Base-by-base conservation (phyloP, 2,888 invertebrate genomes). In the Rhagophthalmus giganteus region DNA sequence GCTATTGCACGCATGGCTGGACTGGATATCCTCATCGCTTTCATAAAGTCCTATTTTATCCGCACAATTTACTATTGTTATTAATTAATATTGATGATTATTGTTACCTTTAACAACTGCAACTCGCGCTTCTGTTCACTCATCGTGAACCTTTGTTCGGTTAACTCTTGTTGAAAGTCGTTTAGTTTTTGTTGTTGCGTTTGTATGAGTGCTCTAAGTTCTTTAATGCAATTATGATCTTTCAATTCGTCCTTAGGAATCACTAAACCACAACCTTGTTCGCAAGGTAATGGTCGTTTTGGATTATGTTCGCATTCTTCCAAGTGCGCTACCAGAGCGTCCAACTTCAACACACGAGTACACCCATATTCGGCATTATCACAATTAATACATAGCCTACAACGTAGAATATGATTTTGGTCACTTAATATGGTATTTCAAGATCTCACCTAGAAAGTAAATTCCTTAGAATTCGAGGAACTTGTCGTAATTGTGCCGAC, bases 291-390 rank as follows among this genome's bases (percentile, higher is more conserved):
- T 9, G 94, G 94, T 67, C 94, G 82, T 75, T 95, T 95, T 0
- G 96, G 96, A 76, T 97, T 97, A 72, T 85, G 89, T 76, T 89
- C 89, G 78, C 97, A 97, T 75, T 95, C 95, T 70, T 87, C 86
- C 63, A 94, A 76, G 76, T 97, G 96, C 12, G 86, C 79, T n/a
- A 84, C 78, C 59, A 96, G 76, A 6, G 86, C 82, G 72, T 97
- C 96, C 64, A 97, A 78, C 76, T 95, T 95, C 42, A 96, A 79
- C 13, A 92, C 81, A 41, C 85, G 79, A 55, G 84, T 84, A 72
- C 96, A 97, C 54, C 96, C 95, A 73, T 90, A 88, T 11, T 84
- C 81, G 50, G 87, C 84, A 76, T 96, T 95, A 79, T 95, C 94
- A 80, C 96, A 97, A 67, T 84, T 84, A 63, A 96, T 94, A 62